phyloP scores from a whole-genome alignment of 2,797 vertebrate species.

The Xenentodon cancila region DNA sequence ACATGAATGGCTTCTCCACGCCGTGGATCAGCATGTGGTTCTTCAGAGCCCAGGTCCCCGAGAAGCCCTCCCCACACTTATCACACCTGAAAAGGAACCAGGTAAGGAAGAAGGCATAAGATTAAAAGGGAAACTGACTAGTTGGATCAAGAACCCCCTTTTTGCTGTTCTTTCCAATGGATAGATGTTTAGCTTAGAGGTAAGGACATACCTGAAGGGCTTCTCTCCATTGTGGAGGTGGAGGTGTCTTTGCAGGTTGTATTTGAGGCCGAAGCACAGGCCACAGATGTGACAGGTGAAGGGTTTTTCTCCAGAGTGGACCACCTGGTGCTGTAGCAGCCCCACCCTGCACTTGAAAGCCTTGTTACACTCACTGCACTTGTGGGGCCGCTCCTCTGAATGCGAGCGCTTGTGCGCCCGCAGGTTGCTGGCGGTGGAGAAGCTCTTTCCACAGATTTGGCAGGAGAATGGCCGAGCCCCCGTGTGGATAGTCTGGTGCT shows the following conservation, averaged over 20 bases:
- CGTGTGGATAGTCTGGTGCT: constrained; percentile 70
- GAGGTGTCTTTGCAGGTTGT: constrained; percentile 74
- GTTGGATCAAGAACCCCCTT: no score
- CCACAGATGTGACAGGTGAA: constrained; percentile 67
- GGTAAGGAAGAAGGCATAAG: no score
- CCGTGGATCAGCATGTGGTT: constrained; percentile 80
- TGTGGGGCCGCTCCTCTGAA: constrained; percentile 59
- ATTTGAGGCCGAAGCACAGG: constrained; percentile 68
- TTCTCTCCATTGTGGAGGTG: constrained; percentile 76
- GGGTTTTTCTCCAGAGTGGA: constrained; percentile 69
- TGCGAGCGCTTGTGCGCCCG: constrained; percentile 69
- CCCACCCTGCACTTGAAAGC: constrained; percentile 69
- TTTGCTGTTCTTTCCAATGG: no score
- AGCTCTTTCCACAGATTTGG: constrained; percentile 58
- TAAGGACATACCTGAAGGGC: neutral
- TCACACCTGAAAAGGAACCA: constrained; percentile 62
- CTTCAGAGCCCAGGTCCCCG: constrained; percentile 73
- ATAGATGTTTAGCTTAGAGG: no score
- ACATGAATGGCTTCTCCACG: constrained; percentile 75
- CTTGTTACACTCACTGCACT: constrained; percentile 67
- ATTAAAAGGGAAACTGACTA: no score
- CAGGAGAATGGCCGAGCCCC: constrained; percentile 63
- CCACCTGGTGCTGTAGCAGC: constrained; percentile 69
- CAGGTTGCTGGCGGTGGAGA: constrained; percentile 69
- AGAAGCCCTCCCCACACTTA: constrained; percentile 79